A percentile compares a stretch with the other conserved stretches of the same genome.
Evolutionary conservation across 2,888 invertebrate species (phyloP).

Genomic region (Cephus pygmeus): DNA sequence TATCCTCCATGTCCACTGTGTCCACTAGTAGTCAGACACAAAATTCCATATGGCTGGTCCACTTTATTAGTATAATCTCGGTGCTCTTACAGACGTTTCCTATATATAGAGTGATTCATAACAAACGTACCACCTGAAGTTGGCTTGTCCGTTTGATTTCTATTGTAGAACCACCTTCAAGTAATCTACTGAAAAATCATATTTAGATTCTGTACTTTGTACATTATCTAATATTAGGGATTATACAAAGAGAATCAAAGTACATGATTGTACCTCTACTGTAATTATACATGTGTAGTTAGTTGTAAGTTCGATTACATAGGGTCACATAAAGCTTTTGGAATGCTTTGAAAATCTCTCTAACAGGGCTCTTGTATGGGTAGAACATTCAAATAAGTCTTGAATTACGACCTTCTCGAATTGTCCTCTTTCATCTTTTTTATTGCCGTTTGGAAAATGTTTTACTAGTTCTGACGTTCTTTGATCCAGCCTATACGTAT

Average conservation of each 20-base stretch:
- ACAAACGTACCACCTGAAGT: neutral
- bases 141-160: neutral
- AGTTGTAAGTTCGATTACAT: neutral
- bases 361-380: neutral
- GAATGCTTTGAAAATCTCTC: neutral
- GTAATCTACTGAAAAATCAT: neutral
- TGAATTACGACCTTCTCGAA: neutral
- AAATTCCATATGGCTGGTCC: too few relatives aligned
- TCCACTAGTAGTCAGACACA: too few relatives aligned
- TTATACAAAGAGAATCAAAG: neutral
- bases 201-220: neutral
- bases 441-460: neutral
- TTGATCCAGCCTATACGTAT: neutral
- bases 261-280: neutral
- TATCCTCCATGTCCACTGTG: too few relatives aligned
- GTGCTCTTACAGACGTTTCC: neutral
- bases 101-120: neutral
- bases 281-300: neutral
- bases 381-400: neutral
- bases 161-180: neutral
- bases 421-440: neutral
- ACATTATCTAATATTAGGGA: neutral
- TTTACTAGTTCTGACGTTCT: neutral
- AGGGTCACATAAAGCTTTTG: neutral
- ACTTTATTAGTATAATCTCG: too few relatives aligned